phyloP scores from a whole-genome alignment of 1,140 invertebrate genomes.

The Pachyrhynchus sulphureomaculatus region DNA sequence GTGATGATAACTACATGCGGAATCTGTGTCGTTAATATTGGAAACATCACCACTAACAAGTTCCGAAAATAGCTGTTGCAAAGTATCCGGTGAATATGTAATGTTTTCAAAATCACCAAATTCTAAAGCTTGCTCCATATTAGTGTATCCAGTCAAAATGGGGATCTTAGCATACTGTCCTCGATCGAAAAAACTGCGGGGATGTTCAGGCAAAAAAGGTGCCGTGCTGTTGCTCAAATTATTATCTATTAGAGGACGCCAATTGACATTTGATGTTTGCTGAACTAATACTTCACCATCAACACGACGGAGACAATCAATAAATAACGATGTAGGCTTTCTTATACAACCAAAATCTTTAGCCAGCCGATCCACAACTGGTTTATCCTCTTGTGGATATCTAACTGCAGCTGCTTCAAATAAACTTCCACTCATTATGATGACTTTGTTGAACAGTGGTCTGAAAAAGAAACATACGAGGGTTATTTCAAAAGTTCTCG shows the following conservation, averaged over 20 bases:
- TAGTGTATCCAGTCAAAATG: conserved; percentile 70
- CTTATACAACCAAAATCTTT: conserved; percentile 66
- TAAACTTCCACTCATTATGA: conserved; percentile 74
- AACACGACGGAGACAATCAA: conserved; percentile 67
- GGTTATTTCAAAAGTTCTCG: too few relatives aligned
- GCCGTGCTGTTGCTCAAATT: conserved; percentile 61
- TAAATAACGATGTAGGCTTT: conserved; percentile 61
- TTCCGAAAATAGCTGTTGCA: conserved; percentile 60
- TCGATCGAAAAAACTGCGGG: conserved; percentile 60
- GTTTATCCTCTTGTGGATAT: conserved; percentile 57
- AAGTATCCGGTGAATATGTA: conserved; percentile 55
- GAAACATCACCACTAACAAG: conserved; percentile 60
- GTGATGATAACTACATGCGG: conserved; percentile 65
- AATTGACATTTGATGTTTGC: conserved; percentile 64
- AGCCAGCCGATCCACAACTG: conserved; percentile 54
- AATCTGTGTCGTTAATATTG: conserved; percentile 58
- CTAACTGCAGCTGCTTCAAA: conserved; percentile 58
- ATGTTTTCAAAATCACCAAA: conserved; percentile 58
- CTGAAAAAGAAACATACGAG: conserved; percentile 18
- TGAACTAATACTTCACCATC: conserved; percentile 60
- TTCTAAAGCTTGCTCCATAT: conserved; percentile 73
- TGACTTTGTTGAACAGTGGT: conserved; percentile 61
- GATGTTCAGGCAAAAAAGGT: conserved; percentile 67
- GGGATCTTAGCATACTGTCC: conserved; percentile 66
- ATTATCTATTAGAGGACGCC: conserved; percentile 73